These are phyloP conservation scores for Phaenicophaeus curvirostris DNA, from an alignment of 2,797 vertebrate genomes.

Conservation along the genomic window DNA sequence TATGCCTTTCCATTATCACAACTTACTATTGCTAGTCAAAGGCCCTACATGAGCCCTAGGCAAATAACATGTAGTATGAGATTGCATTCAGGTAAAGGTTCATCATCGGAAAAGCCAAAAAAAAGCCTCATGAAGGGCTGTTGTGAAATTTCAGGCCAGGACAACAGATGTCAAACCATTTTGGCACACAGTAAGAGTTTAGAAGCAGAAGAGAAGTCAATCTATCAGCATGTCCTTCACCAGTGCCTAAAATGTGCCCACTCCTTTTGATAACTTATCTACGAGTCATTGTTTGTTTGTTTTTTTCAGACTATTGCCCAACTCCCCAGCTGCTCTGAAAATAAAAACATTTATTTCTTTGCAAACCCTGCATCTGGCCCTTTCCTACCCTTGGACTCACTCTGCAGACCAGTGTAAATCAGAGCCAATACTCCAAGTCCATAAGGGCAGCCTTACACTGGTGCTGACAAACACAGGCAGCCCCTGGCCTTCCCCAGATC, in stretches of 20 bases:
- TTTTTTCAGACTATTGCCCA: conserved; percentile 39
- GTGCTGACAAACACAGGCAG: background rate
- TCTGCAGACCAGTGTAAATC: background rate
- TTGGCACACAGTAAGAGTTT: background rate
- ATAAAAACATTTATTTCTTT: background rate
- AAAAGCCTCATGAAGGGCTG: background rate
- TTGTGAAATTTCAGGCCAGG: conserved; percentile 1
- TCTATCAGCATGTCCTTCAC: background rate
- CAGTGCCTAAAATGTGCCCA: background rate
- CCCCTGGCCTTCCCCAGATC: background rate
- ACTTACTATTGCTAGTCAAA: background rate
- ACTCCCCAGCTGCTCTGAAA: conserved; percentile 19
- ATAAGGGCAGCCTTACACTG: rapidly evolving
- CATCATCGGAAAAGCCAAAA: background rate
- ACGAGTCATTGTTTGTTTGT: background rate
- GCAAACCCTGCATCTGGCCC: background rate
- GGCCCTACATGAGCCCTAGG: background rate
- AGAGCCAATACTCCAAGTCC: background rate
- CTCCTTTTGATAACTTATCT: background rate
- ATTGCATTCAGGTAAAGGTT: background rate
- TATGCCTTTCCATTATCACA: background rate
- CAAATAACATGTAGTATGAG: background rate
- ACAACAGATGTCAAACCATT: background rate
- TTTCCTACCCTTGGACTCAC: background rate
- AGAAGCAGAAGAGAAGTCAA: background rate